Conservation (phyloP, 2,888 invertebrate species). For the Suillia variegata region DNA sequence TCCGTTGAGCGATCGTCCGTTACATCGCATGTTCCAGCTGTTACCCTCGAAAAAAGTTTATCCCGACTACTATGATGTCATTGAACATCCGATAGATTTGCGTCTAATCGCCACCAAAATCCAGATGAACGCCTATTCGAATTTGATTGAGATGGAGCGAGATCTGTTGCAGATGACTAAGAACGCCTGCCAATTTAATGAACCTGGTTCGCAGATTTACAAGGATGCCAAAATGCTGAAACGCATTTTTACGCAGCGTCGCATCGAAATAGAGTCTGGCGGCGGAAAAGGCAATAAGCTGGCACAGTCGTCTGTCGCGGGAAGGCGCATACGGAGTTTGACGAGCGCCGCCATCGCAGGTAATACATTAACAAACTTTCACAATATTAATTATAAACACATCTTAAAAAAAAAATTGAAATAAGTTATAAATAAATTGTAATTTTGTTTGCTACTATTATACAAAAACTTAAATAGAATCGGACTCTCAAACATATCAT, state of each 20-base stretch:
- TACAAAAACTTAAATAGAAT: too few relatives aligned
- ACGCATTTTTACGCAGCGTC: slow-evolving; percentile 70
- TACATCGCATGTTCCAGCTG: slow-evolving; percentile 87
- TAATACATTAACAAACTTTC: slow-evolving; percentile 18
- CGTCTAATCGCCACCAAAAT: slow-evolving; percentile 91
- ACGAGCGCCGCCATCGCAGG: slow-evolving; percentile 50
- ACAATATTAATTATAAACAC: neutral
- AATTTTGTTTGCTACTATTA: neutral
- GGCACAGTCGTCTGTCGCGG: too few relatives aligned
- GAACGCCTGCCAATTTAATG: slow-evolving; percentile 95
- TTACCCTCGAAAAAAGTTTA: slow-evolving; percentile 91
- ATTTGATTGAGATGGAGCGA: slow-evolving; percentile 81
- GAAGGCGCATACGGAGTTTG: slow-evolving; percentile 38
- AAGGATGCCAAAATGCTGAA: slow-evolving; percentile 91
- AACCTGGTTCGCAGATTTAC: slow-evolving; percentile 94
- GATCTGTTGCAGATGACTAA: slow-evolving; percentile 90
- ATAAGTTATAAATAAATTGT: neutral
- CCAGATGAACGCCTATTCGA: slow-evolving; percentile 80
- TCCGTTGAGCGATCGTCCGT: slow-evolving; percentile 74
- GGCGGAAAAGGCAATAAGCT: slow-evolving; percentile 63
- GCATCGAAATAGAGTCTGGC: slow-evolving; percentile 75
- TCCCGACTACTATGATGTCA: slow-evolving; percentile 94
- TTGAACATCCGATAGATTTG: slow-evolving; percentile 92
- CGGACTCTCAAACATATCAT: too few relatives aligned
- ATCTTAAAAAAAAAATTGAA: neutral